phyloP scores from a whole-genome alignment of 2,888 invertebrate genomes.

The Itoplectis maculator region DNA sequence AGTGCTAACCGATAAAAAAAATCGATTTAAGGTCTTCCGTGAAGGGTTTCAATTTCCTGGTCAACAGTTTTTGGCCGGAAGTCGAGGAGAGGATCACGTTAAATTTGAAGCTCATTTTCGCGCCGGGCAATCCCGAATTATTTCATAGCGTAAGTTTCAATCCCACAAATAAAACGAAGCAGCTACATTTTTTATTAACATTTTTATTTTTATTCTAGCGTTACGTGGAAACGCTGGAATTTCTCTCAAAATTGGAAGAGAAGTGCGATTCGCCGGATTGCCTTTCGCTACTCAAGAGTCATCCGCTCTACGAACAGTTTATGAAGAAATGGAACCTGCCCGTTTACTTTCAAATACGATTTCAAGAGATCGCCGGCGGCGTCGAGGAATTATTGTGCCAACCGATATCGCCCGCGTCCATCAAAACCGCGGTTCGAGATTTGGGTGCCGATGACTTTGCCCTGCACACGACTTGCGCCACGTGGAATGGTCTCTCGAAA shows the following conservation, averaged over 20 bases:
- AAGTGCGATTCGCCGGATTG: conserved; percentile 87
- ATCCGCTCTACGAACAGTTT: conserved; percentile 91
- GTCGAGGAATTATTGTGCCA: conserved; percentile 78
- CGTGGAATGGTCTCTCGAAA: conserved; percentile 86
- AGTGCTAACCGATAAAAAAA: not conserved
- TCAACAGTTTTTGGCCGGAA: conserved; percentile 95
- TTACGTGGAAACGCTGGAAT: conserved; percentile 92
- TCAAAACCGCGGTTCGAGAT: conserved; percentile 72
- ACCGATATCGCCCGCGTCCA: conserved; percentile 75
- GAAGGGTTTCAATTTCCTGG: conserved; percentile 90
- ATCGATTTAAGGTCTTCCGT: conserved; percentile 79
- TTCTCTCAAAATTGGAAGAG: conserved; percentile 90
- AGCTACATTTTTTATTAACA: conserved; percentile 30
- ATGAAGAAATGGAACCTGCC: conserved; percentile 96
- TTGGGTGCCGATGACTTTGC: conserved; percentile 75
- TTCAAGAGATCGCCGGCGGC: conserved; percentile 95
- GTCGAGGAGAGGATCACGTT: conserved; percentile 92
- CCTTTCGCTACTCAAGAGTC: conserved; percentile 87
- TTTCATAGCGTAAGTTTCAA: conserved; percentile 90
- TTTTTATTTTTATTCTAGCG: conserved; percentile 84
- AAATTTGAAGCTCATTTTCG: conserved; percentile 94
- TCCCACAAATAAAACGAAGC: too few species aligned
- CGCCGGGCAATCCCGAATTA: conserved; percentile 95
- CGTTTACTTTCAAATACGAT: conserved; percentile 98
- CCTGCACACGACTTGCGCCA: conserved; percentile 84